Evolutionary conservation across 2,113 vertebrate genomes (phyloP).

Genomic region (Gnathonemus longibarbis): DNA sequence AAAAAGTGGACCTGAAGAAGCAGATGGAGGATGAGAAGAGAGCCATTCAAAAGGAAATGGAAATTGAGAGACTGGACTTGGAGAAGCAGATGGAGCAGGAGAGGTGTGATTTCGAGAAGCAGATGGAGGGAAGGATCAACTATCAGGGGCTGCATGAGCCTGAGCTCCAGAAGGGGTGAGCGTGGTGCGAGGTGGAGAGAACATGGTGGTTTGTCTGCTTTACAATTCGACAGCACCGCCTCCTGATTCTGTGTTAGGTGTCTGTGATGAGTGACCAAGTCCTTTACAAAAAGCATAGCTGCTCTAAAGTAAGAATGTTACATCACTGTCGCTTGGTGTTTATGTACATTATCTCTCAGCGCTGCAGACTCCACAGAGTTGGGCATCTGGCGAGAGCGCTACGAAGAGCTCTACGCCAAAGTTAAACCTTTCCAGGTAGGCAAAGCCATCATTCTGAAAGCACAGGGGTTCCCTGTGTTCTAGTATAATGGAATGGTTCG

Average conservation of each 20-base stretch:
- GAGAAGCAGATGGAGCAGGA: not conserved
- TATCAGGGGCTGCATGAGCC: constrained; percentile 47
- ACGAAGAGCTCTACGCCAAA: constrained; percentile 80
- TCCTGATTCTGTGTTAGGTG: not conserved
- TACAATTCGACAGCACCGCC: not conserved
- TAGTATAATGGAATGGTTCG: not conserved
- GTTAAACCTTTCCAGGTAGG: constrained; percentile 87
- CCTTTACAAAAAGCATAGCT: not conserved
- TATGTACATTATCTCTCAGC: constrained; percentile 30
- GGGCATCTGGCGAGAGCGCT: constrained; percentile 66
- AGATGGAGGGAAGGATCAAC: not conserved
- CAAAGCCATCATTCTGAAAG: not conserved
- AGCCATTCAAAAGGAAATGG: constrained; percentile 55
- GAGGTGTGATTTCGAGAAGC: not conserved
- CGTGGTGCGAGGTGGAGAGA: not conserved
- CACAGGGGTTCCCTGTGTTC: not conserved
- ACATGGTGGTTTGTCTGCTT: not conserved
- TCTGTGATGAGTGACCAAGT: not conserved
- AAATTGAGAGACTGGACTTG: not conserved
- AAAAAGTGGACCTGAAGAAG: constrained; percentile 51
- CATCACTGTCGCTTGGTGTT: not conserved
- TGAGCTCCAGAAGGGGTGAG: constrained; percentile 61
- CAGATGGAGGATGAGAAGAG: constrained; percentile 51
- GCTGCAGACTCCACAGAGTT: constrained; percentile 47
- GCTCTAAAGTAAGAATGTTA: not conserved